Evolutionary conservation across 2,113 vertebrate species (phyloP).

Genomic region (Dromas ardeola): DNA sequence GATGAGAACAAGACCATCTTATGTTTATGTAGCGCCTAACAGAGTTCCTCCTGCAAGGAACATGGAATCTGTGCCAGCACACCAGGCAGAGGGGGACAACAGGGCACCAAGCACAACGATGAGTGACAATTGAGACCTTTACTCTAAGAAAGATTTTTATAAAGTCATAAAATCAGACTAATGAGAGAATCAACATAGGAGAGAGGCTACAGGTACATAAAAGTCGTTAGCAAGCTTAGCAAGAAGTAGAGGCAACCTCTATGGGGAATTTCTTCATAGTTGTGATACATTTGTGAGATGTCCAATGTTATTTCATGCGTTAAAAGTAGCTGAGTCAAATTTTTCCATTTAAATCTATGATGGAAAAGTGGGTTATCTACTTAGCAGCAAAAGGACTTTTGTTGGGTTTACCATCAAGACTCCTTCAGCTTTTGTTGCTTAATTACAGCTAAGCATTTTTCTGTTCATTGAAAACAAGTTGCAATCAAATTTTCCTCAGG

Average conservation of each 20-base stretch:
- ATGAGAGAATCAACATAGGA: no score
- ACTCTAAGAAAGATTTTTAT: neutral
- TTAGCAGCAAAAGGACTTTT: neutral
- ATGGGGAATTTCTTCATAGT: neutral
- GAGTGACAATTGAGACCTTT: rapidly evolving
- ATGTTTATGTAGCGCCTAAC: neutral
- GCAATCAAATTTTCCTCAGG: neutral
- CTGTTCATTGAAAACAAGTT: neutral
- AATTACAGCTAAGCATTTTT: neutral
- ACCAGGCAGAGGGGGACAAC: neutral
- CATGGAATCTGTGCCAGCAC: neutral
- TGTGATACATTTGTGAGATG: neutral
- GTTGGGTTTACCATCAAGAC: neutral
- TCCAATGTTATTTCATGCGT: neutral
- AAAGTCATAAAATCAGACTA: neutral
- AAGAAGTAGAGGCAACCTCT: no score
- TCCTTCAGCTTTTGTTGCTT: neutral
- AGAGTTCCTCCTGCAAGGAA: neutral
- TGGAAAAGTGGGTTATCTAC: neutral
- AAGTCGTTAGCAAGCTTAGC: no score
- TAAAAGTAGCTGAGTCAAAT: neutral
- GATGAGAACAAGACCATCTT: rapidly evolving
- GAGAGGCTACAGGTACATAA: no score
- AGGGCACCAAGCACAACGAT: neutral
- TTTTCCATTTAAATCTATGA: neutral